Base-by-base conservation (phyloP, 2,113 vertebrate species). In the Astatotilapia flaviijosephi region DNA sequence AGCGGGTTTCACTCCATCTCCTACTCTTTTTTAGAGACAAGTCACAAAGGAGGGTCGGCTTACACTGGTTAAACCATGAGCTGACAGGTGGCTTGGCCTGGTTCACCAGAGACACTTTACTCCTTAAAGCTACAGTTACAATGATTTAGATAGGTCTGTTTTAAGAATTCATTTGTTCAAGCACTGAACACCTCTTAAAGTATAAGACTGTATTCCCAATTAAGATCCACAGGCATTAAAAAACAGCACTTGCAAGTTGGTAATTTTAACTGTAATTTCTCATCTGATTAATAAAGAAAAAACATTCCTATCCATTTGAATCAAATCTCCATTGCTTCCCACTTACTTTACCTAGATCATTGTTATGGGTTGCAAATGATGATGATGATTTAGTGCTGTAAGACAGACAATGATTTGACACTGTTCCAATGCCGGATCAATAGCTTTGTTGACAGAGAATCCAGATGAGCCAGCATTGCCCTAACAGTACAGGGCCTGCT, bases 401-500 rank as follows among this genome's bases (percentile, higher is more conserved):
- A 82, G 77, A 87, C 80, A 82, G 80, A 88, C 89, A 80, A 33
- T 88, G 68, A 79, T 85, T 62, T 82, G 88, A 85, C 81, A 86
- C 54, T 73, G 89, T 88, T 91, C 82, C 33, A 54, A 84, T 60
- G 40, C 77, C 0, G 0, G 84, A 94, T 94, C 86, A 54, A 93
- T 92, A 83, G 31, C 26, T 28, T 65, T 86, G 86, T 35, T 88
- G 82, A 90, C 84, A 73, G 73, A 80, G 86, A 89, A 88, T 89
- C 47, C 80, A 90, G 86, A 92, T 85, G 89, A 93, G 83, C 82
- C 85, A 70, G 84, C 54, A 3, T 75, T 83, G 86, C 68, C 77
- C 40, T 13, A 79, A 70, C 77, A 10, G 14, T 73, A 9, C 54
- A 77, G 55, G 19, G 31, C 85, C 83, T 28, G 65, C 53, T 83